These are phyloP conservation scores for Oikopleura albicans DNA, from an alignment of 23 tunicate species.

Conservation along the genomic window DNA sequence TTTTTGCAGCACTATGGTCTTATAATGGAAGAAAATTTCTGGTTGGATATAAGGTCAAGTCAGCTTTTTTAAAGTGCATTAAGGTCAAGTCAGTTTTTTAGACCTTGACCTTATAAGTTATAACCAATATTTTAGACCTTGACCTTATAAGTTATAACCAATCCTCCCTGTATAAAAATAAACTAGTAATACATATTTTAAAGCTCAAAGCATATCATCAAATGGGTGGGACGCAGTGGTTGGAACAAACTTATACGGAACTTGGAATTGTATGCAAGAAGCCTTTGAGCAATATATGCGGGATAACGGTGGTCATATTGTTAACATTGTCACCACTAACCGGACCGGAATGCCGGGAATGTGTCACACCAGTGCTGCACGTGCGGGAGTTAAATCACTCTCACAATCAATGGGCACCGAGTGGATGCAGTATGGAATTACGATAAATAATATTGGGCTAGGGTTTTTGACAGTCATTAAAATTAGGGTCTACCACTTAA, in stretches of 20 bases:
- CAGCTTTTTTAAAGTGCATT: no score
- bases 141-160: no score
- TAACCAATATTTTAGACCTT: no score
- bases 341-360: constrained; percentile 20
- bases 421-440: constrained; percentile 28
- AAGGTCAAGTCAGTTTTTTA: no score
- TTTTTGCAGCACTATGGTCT: no score
- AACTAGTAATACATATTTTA: no score
- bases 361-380: constrained; percentile 22
- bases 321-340: constrained; percentile 22
- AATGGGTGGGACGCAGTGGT: constrained; percentile 31
- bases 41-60: no score
- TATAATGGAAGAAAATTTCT: no score
- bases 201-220: constrained; percentile 18
- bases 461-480: no score
- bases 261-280: constrained; percentile 22
- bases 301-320: constrained; percentile 26
- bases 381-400: constrained; percentile 23
- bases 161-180: no score
- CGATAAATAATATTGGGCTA: constrained; percentile 70
- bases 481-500: no score
- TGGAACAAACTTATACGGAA: constrained; percentile 25
- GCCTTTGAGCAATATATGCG: constrained; percentile 25
- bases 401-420: constrained; percentile 21
- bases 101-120: no score